Conservation (phyloP, 2,113 vertebrate genomes). For the Gadus macrocephalus region DNA sequence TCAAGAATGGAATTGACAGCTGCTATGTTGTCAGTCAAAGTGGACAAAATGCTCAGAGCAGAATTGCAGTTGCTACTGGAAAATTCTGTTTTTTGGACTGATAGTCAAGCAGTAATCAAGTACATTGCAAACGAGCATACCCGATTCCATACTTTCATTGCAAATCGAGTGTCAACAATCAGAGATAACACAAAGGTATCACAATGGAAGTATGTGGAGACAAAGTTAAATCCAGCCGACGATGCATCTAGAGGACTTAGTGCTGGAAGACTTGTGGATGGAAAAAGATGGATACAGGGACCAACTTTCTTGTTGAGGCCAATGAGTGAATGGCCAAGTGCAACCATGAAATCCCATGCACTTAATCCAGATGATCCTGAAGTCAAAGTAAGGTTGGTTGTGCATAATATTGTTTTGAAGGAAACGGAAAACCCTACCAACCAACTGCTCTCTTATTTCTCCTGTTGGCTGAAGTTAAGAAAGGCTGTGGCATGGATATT, state of each 20-base stretch:
- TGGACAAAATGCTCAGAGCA: slow-evolving; percentile 12
- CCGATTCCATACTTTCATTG: slow-evolving; percentile 10
- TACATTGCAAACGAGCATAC: slow-evolving; percentile 2
- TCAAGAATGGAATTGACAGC: slow-evolving; percentile 15
- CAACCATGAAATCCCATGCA: not conserved
- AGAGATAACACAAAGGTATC: not conserved
- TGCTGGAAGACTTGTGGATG: not conserved
- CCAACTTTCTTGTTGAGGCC: slow-evolving; percentile 2
- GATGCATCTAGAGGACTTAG: not conserved
- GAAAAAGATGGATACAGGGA: not conserved
- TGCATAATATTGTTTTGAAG: not conserved
- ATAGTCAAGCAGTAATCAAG: slow-evolving; percentile 11
- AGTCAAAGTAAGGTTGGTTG: not conserved
- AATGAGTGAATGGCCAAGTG: not conserved
- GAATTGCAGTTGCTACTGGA: not conserved
- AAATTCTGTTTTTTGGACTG: not conserved
- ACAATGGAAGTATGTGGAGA: not conserved
- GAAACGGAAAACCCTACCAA: no score
- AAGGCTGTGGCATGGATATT: no score
- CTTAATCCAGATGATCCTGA: not conserved
- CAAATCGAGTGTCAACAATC: slow-evolving; percentile 5
- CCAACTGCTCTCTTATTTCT: not conserved
- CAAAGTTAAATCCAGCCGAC: not conserved
- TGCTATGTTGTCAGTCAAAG: slow-evolving; percentile 10
- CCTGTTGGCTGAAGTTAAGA: not conserved